phyloP scores from a whole-genome alignment of 1,140 invertebrate genomes.

The Chironomus striatipennis region DNA sequence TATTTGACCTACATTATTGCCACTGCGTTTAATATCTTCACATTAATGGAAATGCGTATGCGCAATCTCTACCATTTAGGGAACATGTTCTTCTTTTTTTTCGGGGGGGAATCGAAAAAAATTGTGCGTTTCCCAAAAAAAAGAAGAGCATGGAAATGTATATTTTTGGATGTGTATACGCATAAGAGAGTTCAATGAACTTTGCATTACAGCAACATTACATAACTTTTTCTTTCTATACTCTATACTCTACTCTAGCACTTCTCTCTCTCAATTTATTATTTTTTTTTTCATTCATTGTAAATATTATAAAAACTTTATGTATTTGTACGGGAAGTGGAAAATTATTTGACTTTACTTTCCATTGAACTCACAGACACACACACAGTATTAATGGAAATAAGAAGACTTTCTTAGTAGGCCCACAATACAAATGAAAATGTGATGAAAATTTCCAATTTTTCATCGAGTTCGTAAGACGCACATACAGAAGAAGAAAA shows the following conservation, averaged over 20 bases:
- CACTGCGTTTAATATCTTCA: not conserved
- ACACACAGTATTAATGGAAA: not conserved
- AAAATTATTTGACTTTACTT: slow-evolving; percentile 2
- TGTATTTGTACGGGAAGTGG: slow-evolving; percentile 5
- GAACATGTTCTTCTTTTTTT: not conserved
- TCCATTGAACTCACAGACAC: slow-evolving; percentile 2
- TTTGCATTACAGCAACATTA: not conserved
- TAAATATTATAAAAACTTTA: not conserved
- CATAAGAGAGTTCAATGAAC: slow-evolving; percentile 1
- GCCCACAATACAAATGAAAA: not conserved
- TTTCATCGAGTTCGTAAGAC: not conserved
- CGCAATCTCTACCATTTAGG: slow-evolving; percentile 13
- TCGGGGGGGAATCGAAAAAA: slow-evolving; percentile 1
- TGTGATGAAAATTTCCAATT: not conserved
- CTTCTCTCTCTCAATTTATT: too few species aligned
- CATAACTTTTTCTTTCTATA: slow-evolving; percentile 22
- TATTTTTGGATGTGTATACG: not conserved
- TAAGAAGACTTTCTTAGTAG: not conserved
- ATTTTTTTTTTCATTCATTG: not conserved
- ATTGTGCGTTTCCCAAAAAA: slow-evolving; percentile 12
- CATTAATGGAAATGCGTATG: not conserved
- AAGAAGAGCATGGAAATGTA: not conserved
- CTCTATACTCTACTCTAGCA: not conserved
- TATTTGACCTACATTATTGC: slow-evolving; percentile 17
- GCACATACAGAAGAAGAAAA: too few species aligned